phyloP scores from a whole-genome alignment of 2,797 vertebrate species.

The Ambastaia sidthimunki region DNA sequence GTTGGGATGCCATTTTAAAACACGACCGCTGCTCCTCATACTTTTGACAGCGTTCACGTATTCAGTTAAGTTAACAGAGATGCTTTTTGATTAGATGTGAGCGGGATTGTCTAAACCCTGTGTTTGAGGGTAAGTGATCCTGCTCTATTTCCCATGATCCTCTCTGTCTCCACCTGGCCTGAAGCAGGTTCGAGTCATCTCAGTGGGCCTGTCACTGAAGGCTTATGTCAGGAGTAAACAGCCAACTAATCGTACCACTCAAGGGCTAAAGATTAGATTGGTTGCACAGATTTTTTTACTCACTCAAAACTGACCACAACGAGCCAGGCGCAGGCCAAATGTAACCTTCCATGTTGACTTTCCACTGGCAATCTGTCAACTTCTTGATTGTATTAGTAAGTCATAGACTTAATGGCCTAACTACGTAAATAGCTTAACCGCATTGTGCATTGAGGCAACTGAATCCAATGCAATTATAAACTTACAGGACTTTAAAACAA shows the following conservation, averaged over 20 bases:
- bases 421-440: background rate
- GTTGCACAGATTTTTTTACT: slow-evolving; percentile 65
- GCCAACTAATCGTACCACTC: slow-evolving; percentile 60
- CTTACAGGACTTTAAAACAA: background rate
- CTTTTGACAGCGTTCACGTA: slow-evolving; percentile 13
- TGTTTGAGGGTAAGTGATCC: slow-evolving; percentile 47
- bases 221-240: slow-evolving; percentile 47
- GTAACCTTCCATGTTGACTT: slow-evolving; percentile 61
- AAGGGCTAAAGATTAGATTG: slow-evolving; percentile 61
- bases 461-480: slow-evolving; percentile 5
- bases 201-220: slow-evolving; percentile 33
- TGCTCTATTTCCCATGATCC: slow-evolving; percentile 52
- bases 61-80: slow-evolving; percentile 39
- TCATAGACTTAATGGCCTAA: background rate
- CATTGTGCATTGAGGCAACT: background rate
- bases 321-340: slow-evolving; percentile 73
- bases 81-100: slow-evolving; percentile 28
- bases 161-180: slow-evolving; percentile 53
- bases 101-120: slow-evolving; percentile 48
- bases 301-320: slow-evolving; percentile 68
- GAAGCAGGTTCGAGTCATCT: slow-evolving; percentile 47
- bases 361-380: slow-evolving; percentile 67
- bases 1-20: background rate
- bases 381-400: slow-evolving; percentile 67
- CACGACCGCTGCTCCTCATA: background rate